Percentiles rank a stretch among this genome's conserved stretches.
Conservation (phyloP, 2,797 vertebrate genomes). For the Florisuga fusca region DNA sequence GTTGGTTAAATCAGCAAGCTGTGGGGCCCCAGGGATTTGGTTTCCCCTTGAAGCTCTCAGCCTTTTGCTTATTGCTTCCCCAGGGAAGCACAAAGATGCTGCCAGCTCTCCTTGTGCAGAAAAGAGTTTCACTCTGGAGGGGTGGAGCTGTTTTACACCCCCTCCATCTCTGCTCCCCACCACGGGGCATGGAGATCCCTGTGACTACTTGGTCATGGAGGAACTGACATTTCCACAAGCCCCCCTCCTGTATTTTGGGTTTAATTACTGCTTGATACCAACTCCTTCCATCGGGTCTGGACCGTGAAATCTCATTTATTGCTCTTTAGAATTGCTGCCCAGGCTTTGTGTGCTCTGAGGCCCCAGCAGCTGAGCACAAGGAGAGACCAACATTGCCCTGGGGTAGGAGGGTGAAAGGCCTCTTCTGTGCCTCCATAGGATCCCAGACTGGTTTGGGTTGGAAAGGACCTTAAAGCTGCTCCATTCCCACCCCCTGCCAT, state of each 20-base stretch:
- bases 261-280: slow-evolving; percentile 59
- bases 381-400: not conserved
- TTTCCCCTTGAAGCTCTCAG: not conserved
- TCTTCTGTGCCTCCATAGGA: not conserved
- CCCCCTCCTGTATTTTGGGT: not conserved
- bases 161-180: not conserved
- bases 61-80: not conserved
- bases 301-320: slow-evolving; percentile 45
- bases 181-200: too few relatives aligned
- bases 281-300: not conserved
- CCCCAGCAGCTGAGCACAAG: not conserved
- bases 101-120: not conserved
- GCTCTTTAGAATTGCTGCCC: not conserved
- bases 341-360: not conserved
- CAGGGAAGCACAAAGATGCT: accelerated
- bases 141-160: not conserved
- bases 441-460: too few relatives aligned
- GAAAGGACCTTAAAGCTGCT: too few relatives aligned
- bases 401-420: not conserved
- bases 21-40: not conserved
- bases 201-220: too few relatives aligned
- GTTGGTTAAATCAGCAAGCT: not conserved
- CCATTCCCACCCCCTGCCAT: too few relatives aligned
- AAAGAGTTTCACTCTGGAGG: not conserved
- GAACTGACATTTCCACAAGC: not conserved